Base-by-base conservation (phyloP, 2,888 invertebrate species). In the Drosophila anomalipes region DNA sequence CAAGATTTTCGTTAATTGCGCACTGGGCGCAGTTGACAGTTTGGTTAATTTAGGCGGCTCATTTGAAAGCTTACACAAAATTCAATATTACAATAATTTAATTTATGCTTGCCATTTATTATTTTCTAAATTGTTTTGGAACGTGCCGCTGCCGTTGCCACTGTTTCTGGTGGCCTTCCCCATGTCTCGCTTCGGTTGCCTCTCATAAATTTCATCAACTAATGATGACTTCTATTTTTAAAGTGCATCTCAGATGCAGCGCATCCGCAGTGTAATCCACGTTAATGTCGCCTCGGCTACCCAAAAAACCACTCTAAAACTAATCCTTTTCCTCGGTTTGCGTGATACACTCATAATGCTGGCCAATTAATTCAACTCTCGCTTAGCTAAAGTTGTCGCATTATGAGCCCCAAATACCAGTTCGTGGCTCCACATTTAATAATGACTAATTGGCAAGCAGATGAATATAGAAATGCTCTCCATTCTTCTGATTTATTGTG, bases 41-140 rank as follows among this genome's bases (percentile, higher is more conserved):
- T 82, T 66, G 85, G 78, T 82, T 81, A 88, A 76, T 86, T 71
- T 71, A 56, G 70, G 64, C 76, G 70, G 77, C 74, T 61, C 73
- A 79, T 76, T 79, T 73, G 66, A 70, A 81, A 81, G 82, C 82
- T 79, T 83, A 75, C 32, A 70, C 65, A 75, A 72, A 81, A 80
- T 82, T 82, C 79, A 71, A 91, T 91, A 91, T 91, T 91, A 87
- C 90, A 88, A 90, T 90, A 91, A 92, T 91, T 92, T 91, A 91
- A 92, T 91, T 91, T 92, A 92, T 92, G 91, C 79, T 89, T 85
- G 91, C 91, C 82, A 92, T 91, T 91, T 91, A 91, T 92, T 91
- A 89, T 89, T 86, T 92, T 84, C 87, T 91, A 92, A 91, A 91
- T 91, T 86, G 91, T 86, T 90, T 91, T 92, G 92, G 92, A 91